These are phyloP conservation scores for Dryas iulia DNA, from an alignment of 1,140 invertebrate species.

Conservation along the genomic window DNA sequence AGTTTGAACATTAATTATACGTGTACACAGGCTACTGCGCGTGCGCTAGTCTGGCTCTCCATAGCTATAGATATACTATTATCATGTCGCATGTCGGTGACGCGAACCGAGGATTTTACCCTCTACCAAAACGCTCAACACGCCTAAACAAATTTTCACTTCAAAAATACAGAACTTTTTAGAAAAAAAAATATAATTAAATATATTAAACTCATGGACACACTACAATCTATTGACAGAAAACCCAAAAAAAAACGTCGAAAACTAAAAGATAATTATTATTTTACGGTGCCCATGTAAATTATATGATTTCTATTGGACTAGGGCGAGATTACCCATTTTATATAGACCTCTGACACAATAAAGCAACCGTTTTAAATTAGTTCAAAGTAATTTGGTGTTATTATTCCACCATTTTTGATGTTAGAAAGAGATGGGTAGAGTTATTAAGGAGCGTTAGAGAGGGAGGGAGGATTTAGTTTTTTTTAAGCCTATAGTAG, in stretches of 20 bases:
- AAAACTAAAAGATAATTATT: slow-evolving; percentile 50
- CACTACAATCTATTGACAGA: slow-evolving; percentile 42
- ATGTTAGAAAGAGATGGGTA: slow-evolving; percentile 37
- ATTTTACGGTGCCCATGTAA: slow-evolving; percentile 54
- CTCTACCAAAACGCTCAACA: no score
- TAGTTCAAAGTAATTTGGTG: slow-evolving; percentile 37
- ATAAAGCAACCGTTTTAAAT: slow-evolving; percentile 4
- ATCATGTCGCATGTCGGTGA: no score
- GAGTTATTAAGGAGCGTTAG: slow-evolving; percentile 39
- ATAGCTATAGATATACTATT: no score
- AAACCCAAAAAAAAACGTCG: slow-evolving; percentile 14
- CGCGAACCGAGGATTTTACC: no score
- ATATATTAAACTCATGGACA: slow-evolving; percentile 22
- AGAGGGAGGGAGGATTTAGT: slow-evolving; percentile 33
- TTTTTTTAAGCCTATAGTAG: slow-evolving; percentile 17
- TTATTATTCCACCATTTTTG: slow-evolving; percentile 47
- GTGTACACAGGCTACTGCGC: no score
- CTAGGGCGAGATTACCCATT: slow-evolving; percentile 29
- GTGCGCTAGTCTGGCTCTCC: no score
- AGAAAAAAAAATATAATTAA: no score
- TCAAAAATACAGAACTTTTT: no score
- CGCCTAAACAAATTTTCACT: no score
- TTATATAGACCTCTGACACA: slow-evolving; percentile 25
- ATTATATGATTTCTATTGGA: slow-evolving; percentile 47
- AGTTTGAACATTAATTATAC: no score